Evolutionary conservation across 1,140 invertebrate species (phyloP), one percentile per base, ranked within the genome.

Genomic region (Plutomurus gul): DNA sequence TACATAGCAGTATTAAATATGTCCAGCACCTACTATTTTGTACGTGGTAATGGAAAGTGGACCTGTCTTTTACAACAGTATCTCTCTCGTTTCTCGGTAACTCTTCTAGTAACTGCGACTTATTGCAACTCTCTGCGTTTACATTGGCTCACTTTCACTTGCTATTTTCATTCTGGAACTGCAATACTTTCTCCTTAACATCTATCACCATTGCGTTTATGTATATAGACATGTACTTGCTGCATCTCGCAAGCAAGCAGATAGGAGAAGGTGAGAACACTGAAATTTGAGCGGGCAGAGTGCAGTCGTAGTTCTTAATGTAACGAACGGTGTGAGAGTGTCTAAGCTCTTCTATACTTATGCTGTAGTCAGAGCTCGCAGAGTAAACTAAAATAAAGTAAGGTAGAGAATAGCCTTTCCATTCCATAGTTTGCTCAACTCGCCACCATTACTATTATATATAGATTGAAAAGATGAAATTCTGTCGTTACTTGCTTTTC

Each of bases 381-480:
- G n/a, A n/a, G 56, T 65, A 65, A 65, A 65, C 27, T 65, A 65
- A 65, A 65, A 16, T 65, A 65, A 65, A 65, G 56, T 65, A 65
- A 65, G 33, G 13, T 65, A 30, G 56, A 51, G 47, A 51, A 51
- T 51, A 51, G 47, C 47, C 56, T 65, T 65, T 65, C 56, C 56
- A 65, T 65, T 27, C n/a, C 56, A 16, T 27, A 36, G 56, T 65
- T 65, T 65, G 36, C 56, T 30, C 56, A 65, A 16, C 36, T 16
- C 1, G 11, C 25, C 25, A 30, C 33, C 1, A 27, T 22, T 65
- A 11, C 5, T 13, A 30, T n/a, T 65, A 65, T n/a, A n/a, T n/a
- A n/a, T n/a, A n/a, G n/a, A n/a, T n/a, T n/a, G n/a, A n/a, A n/a
- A n/a, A n/a, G n/a, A n/a, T n/a, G n/a, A n/a, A n/a, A n/a, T n/a